phyloP scores from a whole-genome alignment of 2,113 vertebrate genomes.

The Bubo scandiacus region DNA sequence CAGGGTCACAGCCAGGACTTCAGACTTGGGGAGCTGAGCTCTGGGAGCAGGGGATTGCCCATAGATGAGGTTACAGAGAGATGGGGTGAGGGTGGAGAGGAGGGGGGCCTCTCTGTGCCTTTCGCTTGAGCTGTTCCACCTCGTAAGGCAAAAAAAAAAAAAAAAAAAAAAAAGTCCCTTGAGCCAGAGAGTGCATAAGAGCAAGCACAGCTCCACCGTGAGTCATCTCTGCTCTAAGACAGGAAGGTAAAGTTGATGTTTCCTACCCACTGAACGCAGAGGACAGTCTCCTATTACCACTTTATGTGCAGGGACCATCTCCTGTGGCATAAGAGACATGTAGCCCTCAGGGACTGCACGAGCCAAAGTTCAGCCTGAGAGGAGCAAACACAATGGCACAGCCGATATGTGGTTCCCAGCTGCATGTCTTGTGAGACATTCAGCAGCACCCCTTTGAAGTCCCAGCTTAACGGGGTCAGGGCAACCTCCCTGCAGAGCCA shows the following conservation, averaged over 20 bases:
- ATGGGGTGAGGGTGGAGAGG: neutral
- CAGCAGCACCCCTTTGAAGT: neutral
- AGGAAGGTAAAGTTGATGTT: neutral
- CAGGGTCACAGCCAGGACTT: neutral
- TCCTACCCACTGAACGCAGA: rapidly evolving
- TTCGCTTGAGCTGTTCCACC: neutral
- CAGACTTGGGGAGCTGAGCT: rapidly evolving
- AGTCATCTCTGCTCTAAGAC: neutral
- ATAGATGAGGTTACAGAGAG: neutral
- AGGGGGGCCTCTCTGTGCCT: neutral
- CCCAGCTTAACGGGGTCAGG: neutral
- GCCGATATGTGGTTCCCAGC: neutral
- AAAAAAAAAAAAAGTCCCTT: neutral
- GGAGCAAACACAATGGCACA: neutral
- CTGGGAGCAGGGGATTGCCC: neutral
- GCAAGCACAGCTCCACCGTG: rapidly evolving
- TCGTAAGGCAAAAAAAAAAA: neutral
- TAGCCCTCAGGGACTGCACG: neutral
- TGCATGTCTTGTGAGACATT: rapidly evolving
- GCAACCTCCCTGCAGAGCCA: neutral
- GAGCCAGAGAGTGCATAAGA: rapidly evolving
- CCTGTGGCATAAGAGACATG: rapidly evolving
- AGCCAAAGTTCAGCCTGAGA: neutral
- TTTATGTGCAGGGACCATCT: neutral
- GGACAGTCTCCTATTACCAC: neutral